phyloP scores from a whole-genome alignment of 2,113 vertebrate species.

The Rhea pennata region DNA sequence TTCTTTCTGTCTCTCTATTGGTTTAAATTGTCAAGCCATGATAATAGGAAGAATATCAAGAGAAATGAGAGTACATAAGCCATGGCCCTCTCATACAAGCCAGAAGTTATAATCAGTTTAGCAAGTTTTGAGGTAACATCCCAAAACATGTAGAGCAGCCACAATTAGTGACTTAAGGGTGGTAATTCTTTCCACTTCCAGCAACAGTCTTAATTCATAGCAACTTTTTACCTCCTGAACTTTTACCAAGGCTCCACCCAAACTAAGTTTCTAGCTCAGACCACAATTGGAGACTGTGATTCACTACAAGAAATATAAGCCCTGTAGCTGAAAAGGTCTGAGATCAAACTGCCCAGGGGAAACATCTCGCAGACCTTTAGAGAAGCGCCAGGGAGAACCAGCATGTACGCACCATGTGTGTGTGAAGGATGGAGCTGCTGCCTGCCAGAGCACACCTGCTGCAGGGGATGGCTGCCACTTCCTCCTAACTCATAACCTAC shows the following conservation, averaged over 20 bases:
- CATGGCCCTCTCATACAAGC: neutral
- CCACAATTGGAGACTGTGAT: neutral
- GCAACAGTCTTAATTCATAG: neutral
- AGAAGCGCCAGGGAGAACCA: rapidly evolving
- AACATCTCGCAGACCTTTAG: neutral
- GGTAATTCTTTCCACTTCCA: neutral
- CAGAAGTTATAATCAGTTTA: constrained; percentile 4
- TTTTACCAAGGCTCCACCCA: neutral
- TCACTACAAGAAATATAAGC: constrained; percentile 13
- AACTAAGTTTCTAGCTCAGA: neutral
- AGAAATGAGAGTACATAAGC: neutral
- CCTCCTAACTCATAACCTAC: neutral
- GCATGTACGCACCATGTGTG: rapidly evolving
- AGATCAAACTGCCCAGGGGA: neutral
- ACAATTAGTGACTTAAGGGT: neutral
- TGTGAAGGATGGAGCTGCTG: neutral
- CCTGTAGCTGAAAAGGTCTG: neutral
- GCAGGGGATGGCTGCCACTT: neutral
- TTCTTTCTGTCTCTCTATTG: neutral
- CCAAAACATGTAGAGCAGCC: neutral
- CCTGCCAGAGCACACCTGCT: neutral
- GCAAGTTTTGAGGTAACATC: neutral
- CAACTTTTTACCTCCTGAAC: neutral
- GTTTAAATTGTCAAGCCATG: neutral
- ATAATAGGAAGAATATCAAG: neutral